These are phyloP conservation scores for Darevskia nairensis DNA, from an alignment of 2,797 vertebrate species.

Conservation along the genomic window DNA sequence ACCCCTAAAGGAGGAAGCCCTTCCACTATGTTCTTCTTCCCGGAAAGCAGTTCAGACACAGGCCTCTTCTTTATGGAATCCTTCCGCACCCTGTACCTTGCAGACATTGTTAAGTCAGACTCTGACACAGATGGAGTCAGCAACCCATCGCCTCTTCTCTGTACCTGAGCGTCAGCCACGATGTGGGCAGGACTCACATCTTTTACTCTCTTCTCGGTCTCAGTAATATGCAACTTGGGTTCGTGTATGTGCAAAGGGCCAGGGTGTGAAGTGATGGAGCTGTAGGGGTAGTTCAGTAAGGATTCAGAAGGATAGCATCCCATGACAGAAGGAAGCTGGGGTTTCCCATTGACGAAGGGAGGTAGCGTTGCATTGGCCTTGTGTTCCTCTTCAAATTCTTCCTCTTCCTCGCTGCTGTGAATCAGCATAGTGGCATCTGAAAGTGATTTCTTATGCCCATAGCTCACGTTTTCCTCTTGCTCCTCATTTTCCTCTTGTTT, in stretches of 20 bases:
- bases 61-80: slow-evolving; percentile 91
- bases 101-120: slow-evolving; percentile 88
- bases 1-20: slow-evolving; percentile 92
- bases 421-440: slow-evolving; percentile 98
- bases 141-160: slow-evolving; percentile 78
- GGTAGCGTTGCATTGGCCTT: slow-evolving; percentile 75
- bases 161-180: slow-evolving; percentile 72
- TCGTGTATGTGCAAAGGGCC: slow-evolving; percentile 85
- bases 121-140: slow-evolving; percentile 91
- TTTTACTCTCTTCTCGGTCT: slow-evolving; percentile 77
- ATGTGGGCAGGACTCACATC: slow-evolving; percentile 70
- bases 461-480: slow-evolving; percentile 80
- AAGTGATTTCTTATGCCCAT: slow-evolving; percentile 93
- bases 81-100: slow-evolving; percentile 84
- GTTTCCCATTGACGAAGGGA: slow-evolving; percentile 70
- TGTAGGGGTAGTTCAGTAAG: slow-evolving; percentile 82
- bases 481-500: slow-evolving; percentile 79
- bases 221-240: slow-evolving; percentile 82
- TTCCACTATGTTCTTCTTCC: slow-evolving; percentile 88
- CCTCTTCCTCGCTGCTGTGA: slow-evolving; percentile 95
- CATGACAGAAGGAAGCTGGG: slow-evolving; percentile 77
- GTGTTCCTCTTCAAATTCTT: slow-evolving; percentile 89
- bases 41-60: slow-evolving; percentile 88
- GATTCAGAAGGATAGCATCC: slow-evolving; percentile 82
- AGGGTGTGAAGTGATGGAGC: slow-evolving; percentile 74